Percentiles rank a stretch among this genome's conserved stretches.
Evolutionary conservation across 2,797 vertebrate genomes (phyloP).

Genomic region (Carcharodon carcharias): DNA sequence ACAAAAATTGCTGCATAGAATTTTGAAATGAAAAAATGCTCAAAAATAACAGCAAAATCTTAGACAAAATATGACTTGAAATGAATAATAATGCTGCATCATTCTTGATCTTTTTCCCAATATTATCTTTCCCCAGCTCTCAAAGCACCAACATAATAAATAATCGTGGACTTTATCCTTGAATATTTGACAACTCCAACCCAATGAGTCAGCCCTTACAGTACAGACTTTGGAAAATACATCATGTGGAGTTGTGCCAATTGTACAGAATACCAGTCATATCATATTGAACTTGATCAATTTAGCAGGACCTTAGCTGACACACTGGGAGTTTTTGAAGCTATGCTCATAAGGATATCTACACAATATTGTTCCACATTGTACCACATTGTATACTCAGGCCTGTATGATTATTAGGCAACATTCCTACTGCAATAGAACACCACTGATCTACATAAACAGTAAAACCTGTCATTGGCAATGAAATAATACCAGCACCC

Average conservation of each 20-base stretch:
- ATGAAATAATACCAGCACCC: background rate
- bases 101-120: background rate
- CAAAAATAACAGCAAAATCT: background rate
- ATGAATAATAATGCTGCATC: background rate
- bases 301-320: background rate
- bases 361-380: background rate
- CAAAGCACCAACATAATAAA: background rate
- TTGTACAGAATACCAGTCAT: background rate
- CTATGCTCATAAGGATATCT: background rate
- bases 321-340: background rate
- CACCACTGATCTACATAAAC: background rate
- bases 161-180: background rate
- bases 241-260: background rate
- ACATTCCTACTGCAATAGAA: background rate
- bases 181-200: background rate
- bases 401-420: background rate
- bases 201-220: background rate
- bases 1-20: background rate
- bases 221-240: background rate
- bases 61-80: background rate
- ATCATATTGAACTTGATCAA: background rate
- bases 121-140: background rate
- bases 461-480: background rate
- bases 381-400: background rate
- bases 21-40: background rate